Base-by-base conservation (phyloP, 2,113 vertebrate species). In the Trachemys scripta region DNA sequence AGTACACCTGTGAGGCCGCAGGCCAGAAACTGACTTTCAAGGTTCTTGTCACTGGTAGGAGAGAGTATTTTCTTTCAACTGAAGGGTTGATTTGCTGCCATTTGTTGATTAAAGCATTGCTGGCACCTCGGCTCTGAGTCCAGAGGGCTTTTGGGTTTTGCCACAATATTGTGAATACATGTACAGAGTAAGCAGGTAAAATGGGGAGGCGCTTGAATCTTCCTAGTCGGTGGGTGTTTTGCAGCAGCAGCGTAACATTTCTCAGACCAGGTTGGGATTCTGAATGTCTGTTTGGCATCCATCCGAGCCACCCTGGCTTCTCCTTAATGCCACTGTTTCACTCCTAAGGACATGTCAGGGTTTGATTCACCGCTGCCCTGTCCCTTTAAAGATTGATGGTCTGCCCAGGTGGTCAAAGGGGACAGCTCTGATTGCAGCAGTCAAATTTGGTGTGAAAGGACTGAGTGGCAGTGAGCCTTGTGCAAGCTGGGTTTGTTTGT, bases 1-100 rank as follows among this genome's bases (percentile, higher is more conserved):
- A 98, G 45, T 99, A 99, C 93, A 98, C 16, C 82, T 99, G 99
- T 1, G 98, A 99, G 93, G 98, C 98, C 14, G 98, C 96, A 87
- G 98, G 96, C 31, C 98, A 99, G 75, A 99, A 98, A 82, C 88
- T 99, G 51, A 96, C 95, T 92, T 99, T 99, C 96, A 98, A 62
- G 47, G 29, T 99, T 45, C 1, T 1, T 0, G 94, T 99, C 1
- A 93, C 97, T 98, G 98, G 99, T 99, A 2, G 1, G 98, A 98
- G 80, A 92, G 98, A 78, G 84, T 72, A 38, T 38, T 24, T 75
- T 22, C 38, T 75, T 75, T 75, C 72, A 11, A 24, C 20, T 35
- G 3, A 35, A 16, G 31, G 22, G n/a, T 20, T 42, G 20, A 75
- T 42, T 45, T 45, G 38, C n/a, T 75, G 72, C 72, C 10, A 5